These are phyloP conservation scores for Lottia gigantea DNA, from an alignment of 2,888 invertebrate genomes.

Conservation along the genomic window DNA sequence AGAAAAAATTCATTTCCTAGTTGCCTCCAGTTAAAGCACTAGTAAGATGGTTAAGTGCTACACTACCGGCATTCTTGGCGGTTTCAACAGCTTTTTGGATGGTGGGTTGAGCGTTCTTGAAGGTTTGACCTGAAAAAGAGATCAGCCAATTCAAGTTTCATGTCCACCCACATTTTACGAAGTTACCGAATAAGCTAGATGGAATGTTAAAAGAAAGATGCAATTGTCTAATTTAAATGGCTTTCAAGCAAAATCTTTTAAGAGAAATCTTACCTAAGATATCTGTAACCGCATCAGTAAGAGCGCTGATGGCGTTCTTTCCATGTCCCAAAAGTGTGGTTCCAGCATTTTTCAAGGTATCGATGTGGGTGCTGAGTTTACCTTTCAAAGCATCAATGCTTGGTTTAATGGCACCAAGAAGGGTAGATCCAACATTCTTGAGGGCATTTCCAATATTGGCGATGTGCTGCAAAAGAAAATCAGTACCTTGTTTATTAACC, in stretches of 20 bases:
- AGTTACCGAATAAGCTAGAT: too few species aligned
- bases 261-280: slow-evolving; percentile 10
- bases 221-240: too few species aligned
- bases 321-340: slow-evolving; percentile 17
- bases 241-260: too few species aligned
- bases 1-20: too few species aligned
- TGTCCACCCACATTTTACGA: too few species aligned
- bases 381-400: slow-evolving; percentile 9
- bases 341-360: slow-evolving; percentile 13
- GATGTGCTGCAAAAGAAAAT: slow-evolving; percentile 8
- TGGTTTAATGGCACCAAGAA: slow-evolving; percentile 17
- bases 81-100: slow-evolving; percentile 11
- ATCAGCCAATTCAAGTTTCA: too few species aligned
- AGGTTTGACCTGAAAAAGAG: slow-evolving; percentile 13
- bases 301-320: slow-evolving; percentile 15
- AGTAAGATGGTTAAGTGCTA: neutral
- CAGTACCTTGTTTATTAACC: too few species aligned
- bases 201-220: too few species aligned
- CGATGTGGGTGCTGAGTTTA: slow-evolving; percentile 14
- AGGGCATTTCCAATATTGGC: slow-evolving; percentile 8
- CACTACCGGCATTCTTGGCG: slow-evolving; percentile 11
- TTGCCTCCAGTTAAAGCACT: too few species aligned
- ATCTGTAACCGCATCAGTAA: slow-evolving; percentile 14
- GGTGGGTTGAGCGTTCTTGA: slow-evolving; percentile 7
- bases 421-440: slow-evolving; percentile 7